Percentiles rank a stretch among this genome's conserved stretches.
These are phyloP conservation scores for Saxidomus purpurata DNA, from an alignment of 1,140 invertebrate species.

Conservation along the genomic window DNA sequence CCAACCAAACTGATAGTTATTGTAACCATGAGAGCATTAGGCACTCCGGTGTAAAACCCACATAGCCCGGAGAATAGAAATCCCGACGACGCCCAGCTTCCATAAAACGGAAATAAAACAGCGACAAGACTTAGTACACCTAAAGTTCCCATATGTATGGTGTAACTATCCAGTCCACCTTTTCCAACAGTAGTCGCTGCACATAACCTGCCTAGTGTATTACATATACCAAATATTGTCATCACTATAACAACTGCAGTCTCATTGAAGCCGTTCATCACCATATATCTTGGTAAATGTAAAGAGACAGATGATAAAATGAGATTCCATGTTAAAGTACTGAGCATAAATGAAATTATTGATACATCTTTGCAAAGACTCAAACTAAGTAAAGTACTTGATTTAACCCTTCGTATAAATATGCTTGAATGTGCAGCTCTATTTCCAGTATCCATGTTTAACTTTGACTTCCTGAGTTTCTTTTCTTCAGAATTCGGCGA, in stretches of 20 bases:
- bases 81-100: neutral
- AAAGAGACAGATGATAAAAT: conserved; percentile 9
- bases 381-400: neutral
- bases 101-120: conserved; percentile 47
- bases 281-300: conserved; percentile 58
- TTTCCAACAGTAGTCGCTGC: neutral
- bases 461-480: neutral
- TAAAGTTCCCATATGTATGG: conserved; percentile 32
- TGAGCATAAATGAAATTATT: conserved; percentile 43
- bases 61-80: conserved; percentile 35
- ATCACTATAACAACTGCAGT: conserved; percentile 20
- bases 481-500: conserved; percentile 4
- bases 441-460: neutral
- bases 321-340: conserved; percentile 58
- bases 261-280: neutral
- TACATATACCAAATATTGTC: conserved; percentile 47
- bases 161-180: neutral
- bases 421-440: no score
- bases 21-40: conserved; percentile 66
- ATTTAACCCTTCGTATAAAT: neutral
- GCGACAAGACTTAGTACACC: neutral
- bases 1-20: conserved; percentile 63
- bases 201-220: conserved; percentile 45
- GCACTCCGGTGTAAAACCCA: conserved; percentile 62
- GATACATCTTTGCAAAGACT: neutral